phyloP scores from a whole-genome alignment of 2,797 vertebrate genomes.

The Macropodus opercularis region DNA sequence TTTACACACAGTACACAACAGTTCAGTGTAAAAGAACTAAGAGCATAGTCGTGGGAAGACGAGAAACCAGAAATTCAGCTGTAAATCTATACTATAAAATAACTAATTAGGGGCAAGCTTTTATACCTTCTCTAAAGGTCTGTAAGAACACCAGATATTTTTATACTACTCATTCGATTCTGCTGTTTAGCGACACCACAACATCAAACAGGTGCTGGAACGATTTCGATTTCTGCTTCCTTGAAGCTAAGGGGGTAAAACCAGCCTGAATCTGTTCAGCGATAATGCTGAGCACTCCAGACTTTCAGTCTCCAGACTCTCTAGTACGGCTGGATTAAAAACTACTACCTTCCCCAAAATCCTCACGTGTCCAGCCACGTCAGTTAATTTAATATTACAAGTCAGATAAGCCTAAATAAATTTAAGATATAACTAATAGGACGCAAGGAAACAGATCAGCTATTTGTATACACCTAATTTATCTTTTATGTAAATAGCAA shows the following conservation, averaged over 20 bases:
- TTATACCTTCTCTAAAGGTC: background rate
- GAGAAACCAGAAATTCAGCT: constrained; percentile 38
- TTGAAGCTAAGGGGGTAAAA: background rate
- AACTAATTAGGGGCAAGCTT: too few species aligned
- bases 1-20: background rate
- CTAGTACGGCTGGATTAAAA: background rate
- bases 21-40: background rate
- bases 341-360: background rate
- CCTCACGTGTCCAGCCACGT: background rate
- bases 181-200: background rate
- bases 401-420: too few species aligned
- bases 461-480: too few species aligned
- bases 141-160: background rate
- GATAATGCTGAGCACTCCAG: background rate
- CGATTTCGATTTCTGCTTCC: background rate
- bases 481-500: too few species aligned
- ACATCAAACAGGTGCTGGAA: constrained; percentile 2
- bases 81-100: constrained; percentile 22
- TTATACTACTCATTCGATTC: background rate
- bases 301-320: background rate
- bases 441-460: too few species aligned
- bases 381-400: too few species aligned
- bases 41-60: constrained; percentile 22
- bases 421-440: too few species aligned
- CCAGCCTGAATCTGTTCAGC: background rate